Evolutionary conservation across 2,113 vertebrate genomes (phyloP), one percentile per base, ranked within the genome.

Genomic region (Merops nubicus): DNA sequence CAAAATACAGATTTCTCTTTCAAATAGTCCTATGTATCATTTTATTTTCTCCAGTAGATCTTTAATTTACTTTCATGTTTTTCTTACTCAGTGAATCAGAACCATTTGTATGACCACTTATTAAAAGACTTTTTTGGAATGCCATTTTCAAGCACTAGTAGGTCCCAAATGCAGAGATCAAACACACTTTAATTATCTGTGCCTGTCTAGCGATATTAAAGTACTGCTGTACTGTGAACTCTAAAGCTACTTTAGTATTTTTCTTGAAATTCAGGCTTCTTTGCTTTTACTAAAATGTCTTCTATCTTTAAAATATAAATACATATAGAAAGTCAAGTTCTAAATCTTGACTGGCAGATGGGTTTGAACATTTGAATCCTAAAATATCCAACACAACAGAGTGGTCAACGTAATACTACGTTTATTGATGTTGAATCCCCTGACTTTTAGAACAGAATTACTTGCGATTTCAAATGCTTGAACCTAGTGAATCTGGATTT

Each of bases 251-350:
- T 42, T 42, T 70, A 17, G 29, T 73, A 40, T 91, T 93, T 67
- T 81, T 83, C 34, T 86, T 63, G 42, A 83, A 93, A 92, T 91
- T 83, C 47, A 86, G 19, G 21, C 36, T 92, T 69, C 51, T 70
- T 60, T 74, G 33, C 75, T 89, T 53, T 91, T 95, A 91, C 75
- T 93, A 93, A 88, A 62, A 84, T 89, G 77, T 84, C 19, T 80
- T 80, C 45, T 84, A 10, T 56, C 33, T 67, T 29, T 87, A 60
- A 91, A 82, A 78, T 56, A 31, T 11, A 29, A 8, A 26, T 51
- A 54, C 17, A 15, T 54, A 74, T 23, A 74, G 47, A 28, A 88
- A 85, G 20, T 38, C 16, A 54, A 69, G 70, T 38, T 84, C 67
- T 50, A 88, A 59, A 69, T 80, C 73, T 67, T 91, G 76, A 89